A percentile compares a stretch with the other conserved stretches of the same genome.
Evolutionary conservation across 1,140 invertebrate species (phyloP).

Genomic region (Solenopsis invicta): DNA sequence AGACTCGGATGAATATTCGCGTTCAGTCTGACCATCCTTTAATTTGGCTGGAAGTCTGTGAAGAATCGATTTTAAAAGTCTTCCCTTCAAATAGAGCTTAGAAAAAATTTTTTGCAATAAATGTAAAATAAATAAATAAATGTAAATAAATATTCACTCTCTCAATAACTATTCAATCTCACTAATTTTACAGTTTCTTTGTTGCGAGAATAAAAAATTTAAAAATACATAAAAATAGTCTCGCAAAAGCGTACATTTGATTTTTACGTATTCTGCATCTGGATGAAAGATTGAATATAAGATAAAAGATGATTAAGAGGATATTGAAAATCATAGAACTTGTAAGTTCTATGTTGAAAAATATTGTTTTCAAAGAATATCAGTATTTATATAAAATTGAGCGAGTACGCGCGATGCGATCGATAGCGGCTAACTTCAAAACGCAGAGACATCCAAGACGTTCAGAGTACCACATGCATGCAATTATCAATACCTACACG

Average conservation of each 20-base stretch:
- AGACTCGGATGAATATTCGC: constrained; percentile 83
- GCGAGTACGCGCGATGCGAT: background rate
- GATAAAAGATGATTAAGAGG: background rate
- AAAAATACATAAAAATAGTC: background rate
- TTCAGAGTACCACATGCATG: background rate
- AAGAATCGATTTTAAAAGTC: background rate
- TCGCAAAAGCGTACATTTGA: background rate
- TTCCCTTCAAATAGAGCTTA: background rate
- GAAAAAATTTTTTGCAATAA: background rate
- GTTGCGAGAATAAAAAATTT: background rate
- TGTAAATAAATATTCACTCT: no score
- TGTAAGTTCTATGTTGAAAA: no score
- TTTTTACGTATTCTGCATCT: background rate
- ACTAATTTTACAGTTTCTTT: background rate
- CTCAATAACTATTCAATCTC: no score
- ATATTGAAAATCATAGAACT: no score
- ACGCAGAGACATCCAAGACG: background rate
- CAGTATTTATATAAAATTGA: no score
- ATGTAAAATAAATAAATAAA: background rate
- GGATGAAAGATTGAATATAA: background rate
- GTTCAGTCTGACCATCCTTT: constrained; percentile 78
- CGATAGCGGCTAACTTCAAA: background rate
- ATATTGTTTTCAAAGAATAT: no score
- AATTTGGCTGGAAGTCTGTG: background rate
- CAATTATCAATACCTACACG: background rate